Percentiles rank a stretch among this genome's conserved stretches.
Evolutionary conservation across 1,140 invertebrate genomes (phyloP).

Genomic region (Pseudachorutes palmiensis): DNA sequence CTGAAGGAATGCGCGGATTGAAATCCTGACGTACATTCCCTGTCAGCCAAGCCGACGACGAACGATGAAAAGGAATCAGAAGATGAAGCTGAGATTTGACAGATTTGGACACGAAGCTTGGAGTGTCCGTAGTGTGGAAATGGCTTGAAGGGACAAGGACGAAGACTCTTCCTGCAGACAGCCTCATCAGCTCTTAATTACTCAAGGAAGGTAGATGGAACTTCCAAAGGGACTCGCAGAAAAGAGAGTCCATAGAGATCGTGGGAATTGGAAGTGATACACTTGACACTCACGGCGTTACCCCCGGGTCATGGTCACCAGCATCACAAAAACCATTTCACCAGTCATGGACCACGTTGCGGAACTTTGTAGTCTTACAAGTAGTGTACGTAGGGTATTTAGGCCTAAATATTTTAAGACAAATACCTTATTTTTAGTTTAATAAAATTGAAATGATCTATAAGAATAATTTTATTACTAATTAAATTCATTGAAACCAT

Average conservation of each 20-base stretch:
- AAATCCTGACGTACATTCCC: background rate
- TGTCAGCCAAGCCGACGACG: background rate
- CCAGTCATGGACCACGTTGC: background rate
- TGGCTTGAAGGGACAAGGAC: background rate
- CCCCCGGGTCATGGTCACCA: background rate
- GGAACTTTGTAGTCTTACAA: background rate
- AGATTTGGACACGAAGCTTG: constrained; percentile 12
- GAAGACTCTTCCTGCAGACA: background rate
- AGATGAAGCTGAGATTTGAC: constrained; percentile 5
- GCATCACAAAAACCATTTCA: background rate
- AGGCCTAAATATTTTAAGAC: background rate
- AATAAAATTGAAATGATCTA: background rate
- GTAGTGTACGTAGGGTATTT: no score
- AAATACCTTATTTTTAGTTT: background rate
- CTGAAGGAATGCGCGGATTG: background rate
- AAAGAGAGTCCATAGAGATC: background rate
- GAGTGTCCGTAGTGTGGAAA: constrained; percentile 6
- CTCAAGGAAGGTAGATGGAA: background rate
- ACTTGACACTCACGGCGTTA: background rate
- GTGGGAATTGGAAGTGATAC: background rate
- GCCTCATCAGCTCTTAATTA: constrained; percentile 1
- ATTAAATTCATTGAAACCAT: no score
- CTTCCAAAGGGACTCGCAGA: background rate
- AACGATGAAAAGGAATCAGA: constrained; percentile 5
- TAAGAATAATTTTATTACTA: no score